A percentile compares a stretch with the other conserved stretches of the same genome.
phyloP scores from a whole-genome alignment of 2,113 vertebrate species.

The Chloropsis cyanopogon region DNA sequence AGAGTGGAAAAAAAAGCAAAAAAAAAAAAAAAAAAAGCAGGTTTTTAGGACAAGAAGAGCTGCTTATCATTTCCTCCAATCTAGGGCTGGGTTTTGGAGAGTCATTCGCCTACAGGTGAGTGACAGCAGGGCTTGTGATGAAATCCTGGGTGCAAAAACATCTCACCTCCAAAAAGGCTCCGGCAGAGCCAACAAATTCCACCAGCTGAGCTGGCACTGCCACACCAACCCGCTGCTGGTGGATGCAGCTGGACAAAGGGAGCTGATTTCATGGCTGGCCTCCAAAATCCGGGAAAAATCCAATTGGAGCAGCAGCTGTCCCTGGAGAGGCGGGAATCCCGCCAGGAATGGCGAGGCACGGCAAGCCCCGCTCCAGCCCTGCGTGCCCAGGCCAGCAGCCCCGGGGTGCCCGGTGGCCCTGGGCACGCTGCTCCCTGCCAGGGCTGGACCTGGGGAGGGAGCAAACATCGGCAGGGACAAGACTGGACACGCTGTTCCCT shows the following conservation, averaged over 20 bases:
- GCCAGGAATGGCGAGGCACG: not conserved
- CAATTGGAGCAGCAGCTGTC: not conserved
- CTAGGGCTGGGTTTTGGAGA: constrained; percentile 31
- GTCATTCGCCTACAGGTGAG: not conserved
- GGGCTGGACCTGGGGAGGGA: not conserved
- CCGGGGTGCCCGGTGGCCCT: not conserved
- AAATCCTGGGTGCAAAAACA: not conserved
- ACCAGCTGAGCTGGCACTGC: not conserved
- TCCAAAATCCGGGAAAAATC: not conserved
- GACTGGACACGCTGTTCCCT: not conserved
- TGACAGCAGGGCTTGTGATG: not conserved
- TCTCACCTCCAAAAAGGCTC: not conserved
- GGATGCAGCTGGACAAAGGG: not conserved
- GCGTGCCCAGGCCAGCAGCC: not conserved
- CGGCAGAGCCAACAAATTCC: not conserved
- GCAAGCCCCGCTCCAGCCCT: not conserved
- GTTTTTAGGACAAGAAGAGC: not conserved
- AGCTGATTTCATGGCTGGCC: accelerated
- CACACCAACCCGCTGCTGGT: not conserved
- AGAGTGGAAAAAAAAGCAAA: not conserved
- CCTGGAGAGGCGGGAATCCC: accelerated
- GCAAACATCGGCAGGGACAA: not conserved
- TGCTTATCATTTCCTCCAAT: not conserved
- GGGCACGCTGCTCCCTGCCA: not conserved
- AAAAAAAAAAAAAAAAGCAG: not conserved